Evolutionary conservation across 1,140 invertebrate species (phyloP), one percentile per base, ranked within the genome.

Genomic region (Drosophila trapezifrons): DNA sequence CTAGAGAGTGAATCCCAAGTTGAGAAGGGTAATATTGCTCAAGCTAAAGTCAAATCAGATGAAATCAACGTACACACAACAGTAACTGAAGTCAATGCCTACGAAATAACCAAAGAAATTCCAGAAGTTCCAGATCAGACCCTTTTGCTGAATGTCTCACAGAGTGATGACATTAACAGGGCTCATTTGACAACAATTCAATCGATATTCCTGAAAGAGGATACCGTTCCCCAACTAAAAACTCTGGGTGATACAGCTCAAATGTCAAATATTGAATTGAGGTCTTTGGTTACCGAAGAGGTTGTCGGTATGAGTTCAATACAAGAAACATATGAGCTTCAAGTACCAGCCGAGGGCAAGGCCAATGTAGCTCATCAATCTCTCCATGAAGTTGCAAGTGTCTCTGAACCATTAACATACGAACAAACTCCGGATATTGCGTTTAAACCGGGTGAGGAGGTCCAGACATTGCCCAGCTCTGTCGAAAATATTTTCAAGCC

Each of bases 281-380:
- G 78, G 57, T 57, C 81, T 6, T 20, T 79, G 3, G 17, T 79
- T 18, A 86, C 79, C 1, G 87, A 91, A 42, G 87, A 91, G 52
- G 58, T 82, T n/a, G 29, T 80, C 0, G 52, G 76, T 10, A n/a
- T 86, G 3, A 79, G 57, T 45, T 57, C 66, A 2, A 80, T 91
- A 29, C 70, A 67, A 32, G 90, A 90, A 60, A 71, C 59, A 18
- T 90, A 82, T 42, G 72, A 91, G 0, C 55, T 85, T 17, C 43
- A 60, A 49, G 38, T 56, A 25, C 86, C 67, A 13, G 18, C 13
- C 7, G 43, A 76, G 29, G 35, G 18, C 3, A 75, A 59, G 12
- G 90, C 89, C 8, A 71, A 52, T 12, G 12, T 83, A 7, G 49
- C 37, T 4, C 37, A 49, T 3, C 63, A 80, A 42, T 15, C 49